Evolutionary conservation across 2,797 vertebrate species (phyloP), one percentile per base, ranked within the genome.

Genomic region (Tangara arthus): DNA sequence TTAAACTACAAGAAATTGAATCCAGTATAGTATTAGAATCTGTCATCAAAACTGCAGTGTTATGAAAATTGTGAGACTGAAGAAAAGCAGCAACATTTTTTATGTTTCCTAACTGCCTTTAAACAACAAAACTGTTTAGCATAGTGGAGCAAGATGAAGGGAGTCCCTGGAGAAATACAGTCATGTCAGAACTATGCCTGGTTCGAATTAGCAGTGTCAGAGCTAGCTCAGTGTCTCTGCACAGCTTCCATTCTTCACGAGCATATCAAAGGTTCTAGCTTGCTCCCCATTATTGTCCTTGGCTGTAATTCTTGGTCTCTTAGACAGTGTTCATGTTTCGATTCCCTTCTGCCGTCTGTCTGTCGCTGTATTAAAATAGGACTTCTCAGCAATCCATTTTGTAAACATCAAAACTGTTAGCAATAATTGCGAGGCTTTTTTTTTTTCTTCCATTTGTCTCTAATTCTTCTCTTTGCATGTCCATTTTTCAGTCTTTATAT

Each of bases 151-250:
- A 5, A 32, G 18, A 26, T 2, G 4, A 73, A 73, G 63, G 41
- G 72, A 53, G 27, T 92, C 93, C 76, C 79, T 83, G 59, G 96
- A 75, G 91, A 85, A 68, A 78, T 75, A 47, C 1, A 68, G 30
- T 95, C 79, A 57, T 34, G 61, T 55, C 69, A 78, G 76, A 94
- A 34, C 79, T 65, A 73, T 83, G 76, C 86, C 87, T 95, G 91
- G 24, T 92, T 93, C 86, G 50, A 83, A 75, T 92, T 83, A 91
- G 72, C 37, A n/a, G 16, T 53, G n/a, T 80, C 72, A 64, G 64
- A 85, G 41, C 52, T 70, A 28, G 37, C 71, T 82, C 1, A 0
- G 30, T 68, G 47, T 81, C 64, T 89, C 69, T 94, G 56, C 34
- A 18, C 37, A 73, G 61, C 30, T 87, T 56, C 49, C 28, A 20